Conservation (phyloP, 2,113 vertebrate species). For the Orthonyx spaldingii region DNA sequence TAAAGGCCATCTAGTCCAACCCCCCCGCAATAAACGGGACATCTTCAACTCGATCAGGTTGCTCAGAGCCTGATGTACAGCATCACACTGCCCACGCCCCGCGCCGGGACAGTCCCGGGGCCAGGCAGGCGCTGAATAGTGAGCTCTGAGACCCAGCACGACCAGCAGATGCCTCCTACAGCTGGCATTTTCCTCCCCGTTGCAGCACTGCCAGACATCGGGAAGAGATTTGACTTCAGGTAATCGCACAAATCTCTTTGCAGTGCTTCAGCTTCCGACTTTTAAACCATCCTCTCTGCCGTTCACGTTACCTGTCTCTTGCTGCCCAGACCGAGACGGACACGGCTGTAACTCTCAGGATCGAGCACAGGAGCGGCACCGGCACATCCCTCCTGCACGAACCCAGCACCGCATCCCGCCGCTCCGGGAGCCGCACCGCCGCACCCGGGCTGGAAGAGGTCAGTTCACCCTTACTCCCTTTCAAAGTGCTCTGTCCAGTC, state of each 20-base stretch:
- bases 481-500: rapidly evolving
- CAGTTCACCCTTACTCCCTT: not conserved
- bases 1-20: too few species aligned
- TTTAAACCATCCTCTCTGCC: not conserved
- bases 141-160: not conserved
- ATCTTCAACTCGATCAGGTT: rapidly evolving
- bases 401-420: rapidly evolving
- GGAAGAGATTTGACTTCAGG: not conserved
- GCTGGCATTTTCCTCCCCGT: not conserved
- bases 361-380: not conserved
- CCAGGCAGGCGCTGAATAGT: not conserved
- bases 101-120: not conserved
- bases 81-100: not conserved
- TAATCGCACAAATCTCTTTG: not conserved
- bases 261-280: not conserved
- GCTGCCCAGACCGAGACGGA: not conserved
- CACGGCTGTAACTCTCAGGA: not conserved
- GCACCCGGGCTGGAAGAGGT: not conserved
- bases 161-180: not conserved
- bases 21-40: too few species aligned
- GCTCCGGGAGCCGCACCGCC: not conserved
- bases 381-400: not conserved
- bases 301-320: rapidly evolving
- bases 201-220: not conserved
- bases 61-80: not conserved